Percentiles rank a stretch among this genome's conserved stretches.
These are phyloP conservation scores for Lasioglossum lativentre DNA, from an alignment of 2,888 invertebrate species.

Conservation along the genomic window DNA sequence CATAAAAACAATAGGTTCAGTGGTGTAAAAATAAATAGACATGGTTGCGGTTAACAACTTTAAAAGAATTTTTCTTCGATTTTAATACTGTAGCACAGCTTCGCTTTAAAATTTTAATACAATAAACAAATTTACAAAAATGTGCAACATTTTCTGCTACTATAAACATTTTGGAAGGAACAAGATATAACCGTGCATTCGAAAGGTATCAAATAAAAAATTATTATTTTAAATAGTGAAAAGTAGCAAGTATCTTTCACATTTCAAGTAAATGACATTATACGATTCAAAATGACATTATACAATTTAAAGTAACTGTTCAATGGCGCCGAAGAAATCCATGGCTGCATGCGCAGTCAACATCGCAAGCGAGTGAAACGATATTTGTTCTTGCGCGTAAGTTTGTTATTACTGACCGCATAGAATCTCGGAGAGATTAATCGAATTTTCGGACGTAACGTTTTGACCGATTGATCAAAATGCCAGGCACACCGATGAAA, in stretches of 20 bases:
- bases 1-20: background rate
- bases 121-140: no score
- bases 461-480: constrained; percentile 51
- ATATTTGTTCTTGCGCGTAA: constrained; percentile 29
- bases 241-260: no score
- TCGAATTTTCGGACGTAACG: background rate
- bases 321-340: constrained; percentile 9
- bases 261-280: no score
- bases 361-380: constrained; percentile 15
- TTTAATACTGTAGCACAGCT: no score
- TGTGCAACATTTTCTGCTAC: background rate
- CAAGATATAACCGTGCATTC: background rate
- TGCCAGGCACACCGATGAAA: constrained; percentile 80
- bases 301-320: constrained; percentile 27
- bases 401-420: constrained; percentile 7
- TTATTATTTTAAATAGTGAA: no score
- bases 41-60: no score
- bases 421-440: constrained; percentile 9
- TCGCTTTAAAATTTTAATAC: no score
- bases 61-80: no score
- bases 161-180: background rate
- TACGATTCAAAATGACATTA: no score
- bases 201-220: no score
- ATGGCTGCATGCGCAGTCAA: background rate
- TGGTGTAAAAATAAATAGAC: no score